Conservation (phyloP, 2,888 invertebrate species). For the Parnassius smintheus region DNA sequence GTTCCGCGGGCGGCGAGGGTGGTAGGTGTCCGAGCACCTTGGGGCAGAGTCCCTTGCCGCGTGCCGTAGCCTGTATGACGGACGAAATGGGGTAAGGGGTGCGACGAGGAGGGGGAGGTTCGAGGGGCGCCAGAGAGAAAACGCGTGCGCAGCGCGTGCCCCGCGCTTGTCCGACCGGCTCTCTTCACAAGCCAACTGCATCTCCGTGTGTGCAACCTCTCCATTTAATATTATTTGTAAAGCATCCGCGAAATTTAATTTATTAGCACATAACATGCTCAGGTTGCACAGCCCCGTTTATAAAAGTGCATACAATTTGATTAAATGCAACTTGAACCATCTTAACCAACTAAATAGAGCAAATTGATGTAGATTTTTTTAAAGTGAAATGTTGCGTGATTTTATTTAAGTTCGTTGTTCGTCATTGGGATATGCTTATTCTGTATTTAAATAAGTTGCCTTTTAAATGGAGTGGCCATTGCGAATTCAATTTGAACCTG, state of each 20-base stretch:
- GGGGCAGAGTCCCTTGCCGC: slow-evolving; percentile 2
- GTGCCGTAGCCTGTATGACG: background rate
- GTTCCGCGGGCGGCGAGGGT: background rate
- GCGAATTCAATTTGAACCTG: too few species aligned
- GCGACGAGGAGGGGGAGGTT: background rate
- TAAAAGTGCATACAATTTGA: background rate
- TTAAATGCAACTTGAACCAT: too few species aligned
- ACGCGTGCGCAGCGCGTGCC: slow-evolving; percentile 26
- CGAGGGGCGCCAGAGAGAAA: slow-evolving; percentile 4
- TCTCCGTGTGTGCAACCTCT: slow-evolving; percentile 4
- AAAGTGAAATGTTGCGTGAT: too few species aligned
- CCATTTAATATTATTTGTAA: slow-evolving; percentile 13
- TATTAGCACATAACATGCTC: slow-evolving; percentile 11
- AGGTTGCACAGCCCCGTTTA: slow-evolving; percentile 3
- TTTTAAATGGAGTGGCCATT: too few species aligned
- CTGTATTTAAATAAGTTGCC: too few species aligned
- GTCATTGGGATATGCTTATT: too few species aligned
- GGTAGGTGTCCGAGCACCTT: background rate
- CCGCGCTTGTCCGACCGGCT: slow-evolving; percentile 14
- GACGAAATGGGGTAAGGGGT: background rate
- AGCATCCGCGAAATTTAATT: slow-evolving; percentile 12
- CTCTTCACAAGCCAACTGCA: slow-evolving; percentile 16
- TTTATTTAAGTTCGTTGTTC: too few species aligned
- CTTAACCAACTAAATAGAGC: too few species aligned
- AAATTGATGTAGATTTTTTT: too few species aligned